These are phyloP conservation scores for Sycophila texana DNA, from an alignment of 2,888 invertebrate species.

Conservation along the genomic window DNA sequence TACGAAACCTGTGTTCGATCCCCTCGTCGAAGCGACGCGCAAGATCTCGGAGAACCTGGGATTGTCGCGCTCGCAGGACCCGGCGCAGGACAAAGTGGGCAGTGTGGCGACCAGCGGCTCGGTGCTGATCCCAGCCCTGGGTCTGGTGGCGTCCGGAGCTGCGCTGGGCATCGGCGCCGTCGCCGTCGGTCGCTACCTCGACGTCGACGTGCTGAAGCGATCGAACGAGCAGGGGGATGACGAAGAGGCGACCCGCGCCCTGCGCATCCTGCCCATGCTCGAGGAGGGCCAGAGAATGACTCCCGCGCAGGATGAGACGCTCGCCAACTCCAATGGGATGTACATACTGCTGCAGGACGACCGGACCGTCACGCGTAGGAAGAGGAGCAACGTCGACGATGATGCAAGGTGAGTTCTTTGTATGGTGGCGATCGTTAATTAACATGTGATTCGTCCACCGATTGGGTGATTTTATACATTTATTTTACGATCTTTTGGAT, in stretches of 20 bases:
- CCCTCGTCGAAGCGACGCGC: constrained; percentile 86
- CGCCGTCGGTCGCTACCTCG: constrained; percentile 84
- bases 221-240: constrained; percentile 60
- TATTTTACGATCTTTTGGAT: no score
- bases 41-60: constrained; percentile 88
- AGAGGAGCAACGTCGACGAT: constrained; percentile 59
- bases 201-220: constrained; percentile 80
- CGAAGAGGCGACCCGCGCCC: no score
- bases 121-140: constrained; percentile 83
- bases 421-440: not conserved
- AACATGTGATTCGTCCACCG: not conserved
- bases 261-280: no score
- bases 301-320: no score
- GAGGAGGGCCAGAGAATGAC: constrained; percentile 30
- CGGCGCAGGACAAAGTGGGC: constrained; percentile 80
- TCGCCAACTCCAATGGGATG: constrained; percentile 13
- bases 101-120: constrained; percentile 80
- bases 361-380: constrained; percentile 54
- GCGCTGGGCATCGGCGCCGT: constrained; percentile 89
- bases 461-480: no score
- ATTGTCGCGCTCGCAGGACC: constrained; percentile 76
- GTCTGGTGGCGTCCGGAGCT: constrained; percentile 88
- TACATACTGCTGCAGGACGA: constrained; percentile 34
- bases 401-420: constrained; percentile 43
- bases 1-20: constrained; percentile 82